phyloP scores from a whole-genome alignment of 2,797 vertebrate species.

The Enteromius anoplus region DNA sequence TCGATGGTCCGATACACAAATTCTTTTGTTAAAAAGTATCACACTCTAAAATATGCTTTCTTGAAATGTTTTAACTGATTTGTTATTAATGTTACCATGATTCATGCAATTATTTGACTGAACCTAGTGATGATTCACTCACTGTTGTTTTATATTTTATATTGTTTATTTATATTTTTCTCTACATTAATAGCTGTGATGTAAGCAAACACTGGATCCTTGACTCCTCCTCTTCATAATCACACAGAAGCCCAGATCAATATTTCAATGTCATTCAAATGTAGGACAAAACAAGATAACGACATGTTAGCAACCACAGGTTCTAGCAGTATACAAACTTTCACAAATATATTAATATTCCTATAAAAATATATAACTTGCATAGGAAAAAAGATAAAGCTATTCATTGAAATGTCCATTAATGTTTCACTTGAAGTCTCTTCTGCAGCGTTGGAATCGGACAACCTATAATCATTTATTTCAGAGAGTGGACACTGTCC shows the following conservation, averaged over 20 bases:
- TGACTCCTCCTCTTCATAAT: background rate
- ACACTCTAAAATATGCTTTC: background rate
- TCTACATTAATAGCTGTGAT: background rate
- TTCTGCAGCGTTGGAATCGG: background rate
- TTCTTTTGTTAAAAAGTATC: background rate
- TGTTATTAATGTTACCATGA: background rate
- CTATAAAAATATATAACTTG: background rate
- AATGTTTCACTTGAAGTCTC: background rate
- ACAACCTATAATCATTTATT: background rate
- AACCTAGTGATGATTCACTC: background rate
- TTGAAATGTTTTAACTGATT: background rate
- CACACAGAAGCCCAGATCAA: slow-evolving; percentile 39
- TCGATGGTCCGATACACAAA: background rate
- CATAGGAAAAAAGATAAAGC: background rate
- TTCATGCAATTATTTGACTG: background rate
- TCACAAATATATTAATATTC: background rate
- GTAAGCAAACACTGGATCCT: background rate
- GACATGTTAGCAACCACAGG: background rate
- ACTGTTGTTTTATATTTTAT: background rate
- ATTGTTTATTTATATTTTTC: background rate
- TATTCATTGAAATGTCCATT: background rate
- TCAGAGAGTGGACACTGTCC: too few relatives aligned
- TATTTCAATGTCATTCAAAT: slow-evolving; percentile 37
- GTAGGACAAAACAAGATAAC: slow-evolving; percentile 5
- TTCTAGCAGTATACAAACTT: too few relatives aligned